Percentiles rank a stretch among this genome's conserved stretches.
phyloP scores from a whole-genome alignment of 2,797 vertebrate genomes.

The Coilia nasus region DNA sequence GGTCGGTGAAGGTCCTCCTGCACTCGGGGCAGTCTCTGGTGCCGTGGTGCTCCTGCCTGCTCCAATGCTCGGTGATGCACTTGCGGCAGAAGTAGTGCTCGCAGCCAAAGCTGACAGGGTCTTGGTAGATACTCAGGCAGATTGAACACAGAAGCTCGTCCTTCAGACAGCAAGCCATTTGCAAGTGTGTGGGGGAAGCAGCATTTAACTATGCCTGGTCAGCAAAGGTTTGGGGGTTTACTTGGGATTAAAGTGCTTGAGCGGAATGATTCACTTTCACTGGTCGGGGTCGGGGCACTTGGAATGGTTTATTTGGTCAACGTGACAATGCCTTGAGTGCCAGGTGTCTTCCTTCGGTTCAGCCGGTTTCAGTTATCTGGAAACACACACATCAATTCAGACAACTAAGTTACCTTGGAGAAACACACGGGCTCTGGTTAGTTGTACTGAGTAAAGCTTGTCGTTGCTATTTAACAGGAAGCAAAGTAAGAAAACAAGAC shows the following conservation, averaged over 20 bases:
- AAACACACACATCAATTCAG: background rate
- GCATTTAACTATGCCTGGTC: slow-evolving; percentile 17
- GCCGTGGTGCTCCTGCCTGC: slow-evolving; percentile 88
- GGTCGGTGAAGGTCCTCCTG: slow-evolving; percentile 89
- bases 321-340: background rate
- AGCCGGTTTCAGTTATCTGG: background rate
- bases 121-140: slow-evolving; percentile 98
- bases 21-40: slow-evolving; percentile 94
- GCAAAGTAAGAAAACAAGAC: background rate
- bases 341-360: background rate
- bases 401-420: background rate
- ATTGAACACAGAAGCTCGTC: slow-evolving; percentile 98
- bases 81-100: slow-evolving; percentile 98
- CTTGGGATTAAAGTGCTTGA: background rate
- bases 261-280: background rate
- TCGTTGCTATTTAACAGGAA: background rate
- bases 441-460: background rate
- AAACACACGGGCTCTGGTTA: no score
- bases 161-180: slow-evolving; percentile 95
- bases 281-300: background rate
- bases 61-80: slow-evolving; percentile 98
- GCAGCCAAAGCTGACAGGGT: slow-evolving; percentile 95
- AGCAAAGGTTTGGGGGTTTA: background rate
- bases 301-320: background rate
- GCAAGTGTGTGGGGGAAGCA: slow-evolving; percentile 53